A percentile compares a stretch with the other conserved stretches of the same genome.
These are phyloP conservation scores for Endomychus coccineus DNA, from an alignment of 2,888 invertebrate species.

Conservation along the genomic window DNA sequence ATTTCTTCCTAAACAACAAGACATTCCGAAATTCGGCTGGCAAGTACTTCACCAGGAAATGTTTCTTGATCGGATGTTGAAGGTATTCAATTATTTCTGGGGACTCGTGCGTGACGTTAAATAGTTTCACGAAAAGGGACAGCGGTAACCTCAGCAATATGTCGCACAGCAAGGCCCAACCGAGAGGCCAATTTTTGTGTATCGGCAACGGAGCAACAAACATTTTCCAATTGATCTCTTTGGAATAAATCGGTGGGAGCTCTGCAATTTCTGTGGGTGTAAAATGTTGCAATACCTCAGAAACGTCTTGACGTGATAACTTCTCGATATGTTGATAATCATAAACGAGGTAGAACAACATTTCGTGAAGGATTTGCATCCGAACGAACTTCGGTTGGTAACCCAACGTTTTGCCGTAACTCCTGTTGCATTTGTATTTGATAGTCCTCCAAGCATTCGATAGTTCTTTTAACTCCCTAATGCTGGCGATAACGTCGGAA, in stretches of 20 bases:
- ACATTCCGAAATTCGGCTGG: slow-evolving; percentile 48
- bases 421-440: slow-evolving; percentile 23
- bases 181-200: slow-evolving; percentile 51
- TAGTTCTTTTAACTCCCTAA: slow-evolving; percentile 5
- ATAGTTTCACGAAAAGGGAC: slow-evolving; percentile 59
- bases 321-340: slow-evolving; percentile 33
- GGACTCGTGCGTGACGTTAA: slow-evolving; percentile 51
- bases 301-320: slow-evolving; percentile 33
- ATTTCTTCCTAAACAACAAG: slow-evolving; percentile 50
- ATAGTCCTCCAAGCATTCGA: slow-evolving; percentile 7
- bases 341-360: slow-evolving; percentile 62
- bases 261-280: slow-evolving; percentile 42
- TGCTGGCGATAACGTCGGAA: slow-evolving; percentile 2
- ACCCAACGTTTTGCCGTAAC: slow-evolving; percentile 44
- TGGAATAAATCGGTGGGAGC: slow-evolving; percentile 46
- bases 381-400: slow-evolving; percentile 59
- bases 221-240: slow-evolving; percentile 59
- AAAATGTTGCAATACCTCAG: slow-evolving; percentile 28
- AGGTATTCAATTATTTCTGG: slow-evolving; percentile 52
- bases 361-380: slow-evolving; percentile 57
- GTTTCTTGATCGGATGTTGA: slow-evolving; percentile 58
- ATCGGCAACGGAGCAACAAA: slow-evolving; percentile 61
- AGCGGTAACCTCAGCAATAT: slow-evolving; percentile 62
- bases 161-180: slow-evolving; percentile 67
- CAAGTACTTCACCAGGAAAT: slow-evolving; percentile 55